Evolutionary conservation across 2,113 vertebrate genomes (phyloP).

Genomic region (Morone chrysops): DNA sequence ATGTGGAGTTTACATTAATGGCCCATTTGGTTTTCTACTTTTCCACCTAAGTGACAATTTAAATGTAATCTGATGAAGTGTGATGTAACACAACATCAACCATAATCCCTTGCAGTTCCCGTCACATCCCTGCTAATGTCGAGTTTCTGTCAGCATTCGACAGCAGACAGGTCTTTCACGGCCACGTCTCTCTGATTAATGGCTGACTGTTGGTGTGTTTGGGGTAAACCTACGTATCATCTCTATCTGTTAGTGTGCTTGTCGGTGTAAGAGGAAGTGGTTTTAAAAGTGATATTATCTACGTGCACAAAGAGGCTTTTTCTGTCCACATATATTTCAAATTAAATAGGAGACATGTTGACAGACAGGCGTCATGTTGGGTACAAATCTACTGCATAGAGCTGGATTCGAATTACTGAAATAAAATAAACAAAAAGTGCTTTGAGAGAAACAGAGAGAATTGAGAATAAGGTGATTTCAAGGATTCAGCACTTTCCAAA

Average conservation of each 20-base stretch:
- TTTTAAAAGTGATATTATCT: constrained; percentile 51
- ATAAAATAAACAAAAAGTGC: neutral
- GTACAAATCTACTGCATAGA: neutral
- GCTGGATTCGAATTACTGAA: neutral
- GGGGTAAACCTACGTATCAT: neutral
- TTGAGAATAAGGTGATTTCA: neutral
- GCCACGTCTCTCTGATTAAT: neutral
- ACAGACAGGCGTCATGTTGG: neutral
- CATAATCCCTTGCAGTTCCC: neutral
- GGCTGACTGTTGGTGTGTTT: neutral
- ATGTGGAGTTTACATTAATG: constrained; percentile 34
- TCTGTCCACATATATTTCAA: constrained; percentile 5
- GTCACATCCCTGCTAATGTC: neutral
- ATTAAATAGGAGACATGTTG: neutral
- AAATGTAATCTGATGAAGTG: neutral
- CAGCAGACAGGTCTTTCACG: neutral
- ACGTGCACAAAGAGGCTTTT: constrained; percentile 10
- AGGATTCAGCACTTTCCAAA: neutral
- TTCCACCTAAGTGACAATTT: neutral
- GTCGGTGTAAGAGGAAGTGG: constrained; percentile 59
- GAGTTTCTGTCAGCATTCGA: neutral
- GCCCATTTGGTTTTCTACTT: constrained; percentile 13
- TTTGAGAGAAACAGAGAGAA: neutral
- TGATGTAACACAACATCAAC: neutral
- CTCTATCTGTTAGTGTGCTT: constrained; percentile 8